These are phyloP conservation scores for Mohoua ochrocephala DNA, from an alignment of 2,113 vertebrate species.

Conservation along the genomic window DNA sequence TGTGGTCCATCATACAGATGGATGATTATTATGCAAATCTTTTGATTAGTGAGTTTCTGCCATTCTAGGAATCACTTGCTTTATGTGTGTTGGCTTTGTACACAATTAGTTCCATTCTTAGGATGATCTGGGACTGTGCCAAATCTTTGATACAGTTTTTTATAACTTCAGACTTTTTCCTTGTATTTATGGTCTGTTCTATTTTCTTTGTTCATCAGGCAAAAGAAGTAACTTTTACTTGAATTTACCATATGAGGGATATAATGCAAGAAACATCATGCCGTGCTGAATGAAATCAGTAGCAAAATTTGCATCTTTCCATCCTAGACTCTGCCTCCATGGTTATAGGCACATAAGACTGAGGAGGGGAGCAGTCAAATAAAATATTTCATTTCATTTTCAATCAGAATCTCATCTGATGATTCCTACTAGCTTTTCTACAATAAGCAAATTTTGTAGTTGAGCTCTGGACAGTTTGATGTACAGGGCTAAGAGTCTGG, in stretches of 20 bases:
- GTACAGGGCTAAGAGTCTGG: not conserved
- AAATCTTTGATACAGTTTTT: slow-evolving; percentile 14
- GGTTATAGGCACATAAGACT: not conserved
- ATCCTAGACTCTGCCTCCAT: not conserved
- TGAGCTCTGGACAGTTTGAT: not conserved
- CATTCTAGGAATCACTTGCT: slow-evolving; percentile 48
- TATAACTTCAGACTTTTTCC: not conserved
- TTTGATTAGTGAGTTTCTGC: slow-evolving; percentile 61
- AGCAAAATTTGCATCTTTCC: not conserved
- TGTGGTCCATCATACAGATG: slow-evolving; percentile 43
- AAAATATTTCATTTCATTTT: not conserved
- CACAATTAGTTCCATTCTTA: slow-evolving; percentile 1
- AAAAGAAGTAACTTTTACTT: slow-evolving; percentile 51
- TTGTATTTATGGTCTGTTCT: not conserved
- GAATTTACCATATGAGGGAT: not conserved
- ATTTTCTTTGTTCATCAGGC: slow-evolving; percentile 32
- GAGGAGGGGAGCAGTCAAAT: not conserved
- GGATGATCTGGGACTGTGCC: slow-evolving; percentile 23
- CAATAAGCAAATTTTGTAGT: not conserved
- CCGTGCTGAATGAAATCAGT: not conserved
- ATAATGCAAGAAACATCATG: not conserved
- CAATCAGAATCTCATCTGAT: not conserved
- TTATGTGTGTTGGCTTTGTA: slow-evolving; percentile 25
- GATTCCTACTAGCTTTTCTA: not conserved
- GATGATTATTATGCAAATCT: slow-evolving; percentile 52